Evolutionary conservation across 2,113 vertebrate species (phyloP), one percentile per base, ranked within the genome.

Genomic region (Melozone crissalis): DNA sequence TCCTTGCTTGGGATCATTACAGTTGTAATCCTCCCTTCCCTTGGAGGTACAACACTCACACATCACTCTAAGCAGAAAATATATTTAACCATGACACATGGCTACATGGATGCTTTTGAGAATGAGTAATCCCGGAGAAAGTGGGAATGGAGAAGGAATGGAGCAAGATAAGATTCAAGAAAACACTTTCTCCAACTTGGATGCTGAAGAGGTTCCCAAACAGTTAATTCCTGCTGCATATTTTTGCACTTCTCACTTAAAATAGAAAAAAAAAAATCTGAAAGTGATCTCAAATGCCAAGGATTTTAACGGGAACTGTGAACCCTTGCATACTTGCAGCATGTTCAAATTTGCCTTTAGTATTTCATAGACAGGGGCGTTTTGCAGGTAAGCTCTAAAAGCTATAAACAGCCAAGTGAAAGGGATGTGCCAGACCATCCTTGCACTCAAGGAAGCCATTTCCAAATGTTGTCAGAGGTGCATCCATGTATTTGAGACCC

Each of bases 31-130:
- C 39, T 28, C 39, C 7, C 16, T 84, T 93, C 69, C 47, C 49
- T 68, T 52, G 24, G 39, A 94, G 20, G 13, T 18, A 63, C 26
- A 75, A 35, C 28, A 71, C 68, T 35, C 0, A 1, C 61, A 57
- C 21, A 27, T 81, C 57, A 52, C 47, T 87, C 33, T 65, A 90
- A 94, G 62, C 8, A 96, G 54, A 85, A 85, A 80, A 90, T 93
- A 46, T 19, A 73, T 87, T 94, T 76, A 82, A 80, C 43, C 15
- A 13, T 57, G 49, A 58, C 62, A 68, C 30, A 18, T 73, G 75
- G 37, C 41, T 58, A 13, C 28, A 35, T 19, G 51, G 46, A 69
- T 89, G 51, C 71, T 94, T 94, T 85, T 82, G 24, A 39, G 54
- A 73, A 7, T 87, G 58, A 72, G 43, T 89, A 89, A 95, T 72